Evolutionary conservation across 2,797 vertebrate genomes (phyloP).

Genomic region (Rhincodon typus): DNA sequence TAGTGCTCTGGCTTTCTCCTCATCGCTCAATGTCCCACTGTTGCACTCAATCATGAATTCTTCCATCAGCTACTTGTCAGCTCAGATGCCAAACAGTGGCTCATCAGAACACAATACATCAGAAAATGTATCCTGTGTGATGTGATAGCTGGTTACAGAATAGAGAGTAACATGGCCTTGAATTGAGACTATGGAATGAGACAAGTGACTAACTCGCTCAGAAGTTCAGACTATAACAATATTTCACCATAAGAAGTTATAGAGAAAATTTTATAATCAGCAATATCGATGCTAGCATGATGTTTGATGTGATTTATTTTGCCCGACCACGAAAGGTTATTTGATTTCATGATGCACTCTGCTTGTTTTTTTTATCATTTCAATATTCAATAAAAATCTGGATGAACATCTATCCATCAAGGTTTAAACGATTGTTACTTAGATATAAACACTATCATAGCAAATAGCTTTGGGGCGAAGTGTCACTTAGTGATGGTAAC

Average conservation of each 20-base stretch:
- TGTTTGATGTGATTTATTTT: slow-evolving; percentile 13
- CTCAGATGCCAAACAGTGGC: slow-evolving; percentile 57
- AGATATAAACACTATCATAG: too few relatives aligned
- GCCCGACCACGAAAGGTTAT: background rate
- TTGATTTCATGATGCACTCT: background rate
- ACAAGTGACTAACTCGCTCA: slow-evolving; percentile 55
- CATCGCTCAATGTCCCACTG: slow-evolving; percentile 46
- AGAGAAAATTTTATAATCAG: slow-evolving; percentile 15
- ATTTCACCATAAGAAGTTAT: slow-evolving; percentile 60
- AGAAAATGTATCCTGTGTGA: slow-evolving; percentile 58
- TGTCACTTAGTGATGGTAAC: background rate
- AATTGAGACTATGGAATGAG: slow-evolving; percentile 58
- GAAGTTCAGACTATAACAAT: slow-evolving; percentile 43
- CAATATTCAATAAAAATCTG: background rate
- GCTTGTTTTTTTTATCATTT: background rate
- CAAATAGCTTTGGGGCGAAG: background rate
- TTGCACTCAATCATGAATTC: slow-evolving; percentile 56
- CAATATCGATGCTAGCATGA: background rate
- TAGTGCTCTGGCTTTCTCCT: slow-evolving; percentile 45
- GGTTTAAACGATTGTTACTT: background rate
- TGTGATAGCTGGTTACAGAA: slow-evolving; percentile 57
- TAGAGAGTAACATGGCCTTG: slow-evolving; percentile 46
- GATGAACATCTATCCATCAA: background rate
- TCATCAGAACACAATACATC: slow-evolving; percentile 60
- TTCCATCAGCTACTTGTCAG: slow-evolving; percentile 61